Evolutionary conservation across 2,113 vertebrate species (phyloP).

Genomic region (Phalacrocorax brasilianus): DNA sequence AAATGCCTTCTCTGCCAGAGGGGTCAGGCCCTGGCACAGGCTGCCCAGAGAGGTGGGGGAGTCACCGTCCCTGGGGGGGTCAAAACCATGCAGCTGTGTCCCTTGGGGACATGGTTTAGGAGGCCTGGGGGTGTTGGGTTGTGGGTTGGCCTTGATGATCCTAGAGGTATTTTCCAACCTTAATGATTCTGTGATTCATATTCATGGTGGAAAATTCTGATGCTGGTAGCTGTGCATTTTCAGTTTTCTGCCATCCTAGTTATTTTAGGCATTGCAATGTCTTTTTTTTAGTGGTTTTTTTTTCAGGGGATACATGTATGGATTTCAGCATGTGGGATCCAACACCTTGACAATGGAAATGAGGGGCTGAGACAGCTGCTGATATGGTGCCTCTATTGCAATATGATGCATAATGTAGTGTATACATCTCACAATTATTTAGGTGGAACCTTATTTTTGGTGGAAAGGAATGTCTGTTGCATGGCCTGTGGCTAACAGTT

Average conservation of each 20-base stretch:
- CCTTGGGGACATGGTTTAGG: too few relatives aligned
- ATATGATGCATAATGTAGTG: background rate
- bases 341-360: background rate
- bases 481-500: background rate
- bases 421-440: background rate
- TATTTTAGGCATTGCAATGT: background rate
- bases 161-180: too few relatives aligned
- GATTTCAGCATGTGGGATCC: background rate
- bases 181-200: too few relatives aligned
- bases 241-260: background rate
- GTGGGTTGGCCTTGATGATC: too few relatives aligned
- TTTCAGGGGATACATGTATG: background rate
- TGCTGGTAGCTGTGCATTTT: background rate
- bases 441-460: background rate
- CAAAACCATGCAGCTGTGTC: too few relatives aligned
- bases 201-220: background rate
- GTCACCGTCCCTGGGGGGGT: too few relatives aligned
- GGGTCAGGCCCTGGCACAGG: too few relatives aligned
- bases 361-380: background rate
- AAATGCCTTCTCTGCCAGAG: too few relatives aligned
- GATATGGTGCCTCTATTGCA: background rate
- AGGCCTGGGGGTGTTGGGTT: too few relatives aligned
- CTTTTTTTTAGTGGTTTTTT: background rate
- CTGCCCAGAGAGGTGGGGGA: too few relatives aligned
- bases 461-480: background rate